These are phyloP conservation scores for Pemphigus obesinymphae DNA, from an alignment of 1,140 invertebrate genomes.

Conservation along the genomic window DNA sequence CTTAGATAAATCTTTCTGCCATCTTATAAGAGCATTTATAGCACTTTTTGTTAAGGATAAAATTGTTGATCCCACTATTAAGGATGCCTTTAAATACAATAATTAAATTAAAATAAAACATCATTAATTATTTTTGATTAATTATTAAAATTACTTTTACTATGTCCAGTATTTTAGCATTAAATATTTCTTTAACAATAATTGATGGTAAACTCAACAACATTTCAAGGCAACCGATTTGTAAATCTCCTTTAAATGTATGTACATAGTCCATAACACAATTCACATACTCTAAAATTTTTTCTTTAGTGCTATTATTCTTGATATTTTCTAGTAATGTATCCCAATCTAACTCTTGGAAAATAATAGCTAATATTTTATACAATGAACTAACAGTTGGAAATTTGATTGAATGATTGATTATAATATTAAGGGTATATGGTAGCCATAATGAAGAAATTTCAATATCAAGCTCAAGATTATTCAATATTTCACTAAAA, in stretches of 20 bases:
- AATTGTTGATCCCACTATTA: neutral
- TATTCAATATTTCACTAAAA: neutral
- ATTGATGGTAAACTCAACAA: neutral
- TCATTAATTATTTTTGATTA: neutral
- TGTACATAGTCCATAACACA: neutral
- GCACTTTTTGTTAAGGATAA: neutral
- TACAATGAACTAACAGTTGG: constrained; percentile 22
- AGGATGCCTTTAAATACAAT: neutral
- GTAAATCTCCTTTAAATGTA: constrained; percentile 12
- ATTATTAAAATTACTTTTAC: neutral
- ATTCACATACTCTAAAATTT: constrained; percentile 10
- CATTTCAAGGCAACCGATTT: neutral
- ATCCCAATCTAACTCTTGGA: neutral
- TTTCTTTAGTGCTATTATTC: neutral
- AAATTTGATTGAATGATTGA: neutral
- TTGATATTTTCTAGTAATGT: neutral
- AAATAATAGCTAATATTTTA: neutral
- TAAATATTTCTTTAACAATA: constrained; percentile 5
- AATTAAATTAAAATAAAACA: neutral
- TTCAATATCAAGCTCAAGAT: neutral
- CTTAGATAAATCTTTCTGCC: neutral
- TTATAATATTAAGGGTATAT: neutral
- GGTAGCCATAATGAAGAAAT: neutral
- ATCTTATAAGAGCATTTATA: neutral
- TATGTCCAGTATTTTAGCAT: neutral